Evolutionary conservation across 2,113 vertebrate species (phyloP), one percentile per base, ranked within the genome.

Genomic region (Anhinga rufa): DNA sequence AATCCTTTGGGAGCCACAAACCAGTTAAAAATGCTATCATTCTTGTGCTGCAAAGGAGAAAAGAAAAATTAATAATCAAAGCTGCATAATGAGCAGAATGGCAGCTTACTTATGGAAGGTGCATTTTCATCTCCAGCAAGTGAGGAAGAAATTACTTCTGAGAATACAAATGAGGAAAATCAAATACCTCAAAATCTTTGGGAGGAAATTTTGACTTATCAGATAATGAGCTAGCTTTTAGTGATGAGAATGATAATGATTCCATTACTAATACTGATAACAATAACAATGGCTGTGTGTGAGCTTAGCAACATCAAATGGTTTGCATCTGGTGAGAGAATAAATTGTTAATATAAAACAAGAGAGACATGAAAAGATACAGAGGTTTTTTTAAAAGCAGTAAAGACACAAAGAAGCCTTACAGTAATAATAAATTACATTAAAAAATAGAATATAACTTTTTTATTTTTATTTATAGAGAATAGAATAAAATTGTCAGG

Each of bases 141-240:
- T 87, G 70, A 96, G 82, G 65, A 91, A 86, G 71, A 94, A 97
- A 93, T 86, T 25, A 92, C 85, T 92, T 93, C 57, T 95, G 91
- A 95, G 95, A 97, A 97, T 91, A 96, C 75, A 96, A 98, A 97
- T 95, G 96, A 96, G 88, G 66, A 91, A 96, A 98, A 97, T 97
- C 87, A 97, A 96, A 97, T 96, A 89, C 68, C 76, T 87, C 93
- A 92, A 96, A 94, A 71, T 93, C 88, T 96, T 75, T 64, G 58
- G 71, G 71, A 97, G 87, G 86, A 97, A 96, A 95, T 95, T 98
- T 97, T 88, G 86, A 97, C 88, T 97, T 97, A 98, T 96, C 94
- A 97, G 95, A 96, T 97, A 98, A 98, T 94, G 80, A 97, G 92
- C 51, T 93, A 46, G 18, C 69, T 97, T 91, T 97, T 94, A 92